Percentiles rank a stretch among this genome's conserved stretches.
phyloP scores from a whole-genome alignment of 2,888 invertebrate species.

The Torymus tubicola region DNA sequence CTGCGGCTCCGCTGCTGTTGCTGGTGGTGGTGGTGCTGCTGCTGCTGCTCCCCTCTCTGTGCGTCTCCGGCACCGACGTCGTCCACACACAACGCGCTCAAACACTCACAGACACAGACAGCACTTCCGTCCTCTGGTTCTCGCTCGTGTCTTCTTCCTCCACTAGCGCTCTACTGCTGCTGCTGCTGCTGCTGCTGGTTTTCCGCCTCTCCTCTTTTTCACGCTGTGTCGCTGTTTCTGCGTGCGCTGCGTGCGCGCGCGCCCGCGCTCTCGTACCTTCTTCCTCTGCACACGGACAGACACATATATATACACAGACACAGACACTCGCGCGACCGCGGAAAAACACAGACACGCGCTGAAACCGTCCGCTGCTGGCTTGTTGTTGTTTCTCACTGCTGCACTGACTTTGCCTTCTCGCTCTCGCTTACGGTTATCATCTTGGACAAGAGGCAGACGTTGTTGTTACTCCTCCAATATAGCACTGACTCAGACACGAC shows the following conservation, averaged over 20 bases:
- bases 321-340: conserved; percentile 58
- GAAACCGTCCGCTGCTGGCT: conserved; percentile 44
- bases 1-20: conserved; percentile 18
- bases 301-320: conserved; percentile 53
- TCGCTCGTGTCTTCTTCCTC: too few species aligned
- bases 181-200: conserved; percentile 1
- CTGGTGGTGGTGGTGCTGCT: neutral
- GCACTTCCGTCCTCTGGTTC: conserved; percentile 52
- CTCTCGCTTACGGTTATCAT: too few species aligned
- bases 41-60: conserved; percentile 24
- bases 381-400: neutral
- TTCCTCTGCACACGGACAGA: neutral
- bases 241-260: neutral
- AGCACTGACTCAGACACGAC: too few species aligned
- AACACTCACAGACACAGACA: neutral
- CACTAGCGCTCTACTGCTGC: neutral
- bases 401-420: neutral
- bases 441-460: too few species aligned
- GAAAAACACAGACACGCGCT: neutral
- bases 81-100: neutral
- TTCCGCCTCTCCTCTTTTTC: neutral
- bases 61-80: conserved; percentile 40
- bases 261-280: conserved; percentile 2
- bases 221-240: neutral
- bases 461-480: too few species aligned